Evolutionary conservation across 2,888 invertebrate genomes (phyloP).

Genomic region (Xestia c-nigrum): DNA sequence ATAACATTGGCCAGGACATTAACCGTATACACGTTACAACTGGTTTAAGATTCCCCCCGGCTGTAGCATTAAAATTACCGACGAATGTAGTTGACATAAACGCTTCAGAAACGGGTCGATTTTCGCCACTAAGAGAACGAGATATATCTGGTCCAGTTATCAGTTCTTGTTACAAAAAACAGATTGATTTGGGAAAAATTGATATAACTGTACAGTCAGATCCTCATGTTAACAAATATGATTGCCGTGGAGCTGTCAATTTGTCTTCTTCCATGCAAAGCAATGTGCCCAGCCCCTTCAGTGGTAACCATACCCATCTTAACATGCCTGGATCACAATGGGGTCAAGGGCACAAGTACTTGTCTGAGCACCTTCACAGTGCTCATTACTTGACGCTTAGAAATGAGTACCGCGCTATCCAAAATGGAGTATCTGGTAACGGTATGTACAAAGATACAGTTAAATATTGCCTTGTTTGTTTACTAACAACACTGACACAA

Average conservation of each 20-base stretch:
- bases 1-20: constrained; percentile 78
- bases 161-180: constrained; percentile 83
- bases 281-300: constrained; percentile 93
- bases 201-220: constrained; percentile 85
- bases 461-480: constrained; percentile 2
- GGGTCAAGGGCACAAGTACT: constrained; percentile 92
- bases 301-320: constrained; percentile 91
- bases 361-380: constrained; percentile 92
- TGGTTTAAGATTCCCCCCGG: constrained; percentile 88
- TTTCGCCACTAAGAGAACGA: constrained; percentile 92
- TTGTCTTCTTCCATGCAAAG: constrained; percentile 94
- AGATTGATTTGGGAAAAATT: constrained; percentile 73
- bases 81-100: constrained; percentile 92
- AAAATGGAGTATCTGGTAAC: constrained; percentile 68
- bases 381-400: constrained; percentile 91
- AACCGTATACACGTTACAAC: constrained; percentile 89
- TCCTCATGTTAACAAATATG: constrained; percentile 92
- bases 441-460: constrained; percentile 72
- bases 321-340: constrained; percentile 94
- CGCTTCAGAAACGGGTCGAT: constrained; percentile 91
- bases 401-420: constrained; percentile 83
- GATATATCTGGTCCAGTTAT: constrained; percentile 92
- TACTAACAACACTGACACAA: constrained; percentile 31
- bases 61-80: constrained; percentile 90
- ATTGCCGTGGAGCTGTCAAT: constrained; percentile 92